Conservation (phyloP, 1,140 invertebrate genomes). For the Prorops nasuta region DNA sequence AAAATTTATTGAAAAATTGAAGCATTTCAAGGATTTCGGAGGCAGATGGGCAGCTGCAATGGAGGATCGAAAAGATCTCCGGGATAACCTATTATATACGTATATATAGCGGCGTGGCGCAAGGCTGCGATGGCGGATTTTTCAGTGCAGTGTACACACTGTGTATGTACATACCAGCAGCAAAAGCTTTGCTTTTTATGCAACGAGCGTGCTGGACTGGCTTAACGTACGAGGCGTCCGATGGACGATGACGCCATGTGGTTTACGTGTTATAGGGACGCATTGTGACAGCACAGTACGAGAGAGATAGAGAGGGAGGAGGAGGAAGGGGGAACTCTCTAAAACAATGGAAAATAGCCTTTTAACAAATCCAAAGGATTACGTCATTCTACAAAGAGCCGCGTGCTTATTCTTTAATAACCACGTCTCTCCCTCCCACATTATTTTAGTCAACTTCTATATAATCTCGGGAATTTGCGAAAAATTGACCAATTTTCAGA, state of each 20-base stretch:
- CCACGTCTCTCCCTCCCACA: not conserved
- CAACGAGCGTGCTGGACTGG: too few relatives aligned
- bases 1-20: too few relatives aligned
- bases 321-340: slow-evolving; percentile 5
- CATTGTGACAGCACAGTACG: too few relatives aligned
- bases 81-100: too few relatives aligned
- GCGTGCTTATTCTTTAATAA: not conserved
- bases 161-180: not conserved
- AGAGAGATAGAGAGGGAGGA: too few relatives aligned
- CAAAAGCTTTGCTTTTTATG: not conserved
- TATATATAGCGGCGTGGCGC: too few relatives aligned
- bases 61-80: too few relatives aligned
- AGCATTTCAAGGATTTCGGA: too few relatives aligned
- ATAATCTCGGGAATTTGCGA: not conserved
- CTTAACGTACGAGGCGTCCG: not conserved
- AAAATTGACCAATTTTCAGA: not conserved
- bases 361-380: slow-evolving; percentile 40
- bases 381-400: slow-evolving; percentile 17
- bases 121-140: too few relatives aligned
- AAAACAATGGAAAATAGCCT: slow-evolving; percentile 35
- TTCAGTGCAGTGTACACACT: not conserved
- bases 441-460: not conserved
- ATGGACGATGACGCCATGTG: slow-evolving; percentile 27
- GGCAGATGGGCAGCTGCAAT: too few relatives aligned
- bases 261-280: slow-evolving; percentile 26